These are phyloP conservation scores for Perca flavescens DNA, from an alignment of 2,113 vertebrate genomes.

Conservation along the genomic window DNA sequence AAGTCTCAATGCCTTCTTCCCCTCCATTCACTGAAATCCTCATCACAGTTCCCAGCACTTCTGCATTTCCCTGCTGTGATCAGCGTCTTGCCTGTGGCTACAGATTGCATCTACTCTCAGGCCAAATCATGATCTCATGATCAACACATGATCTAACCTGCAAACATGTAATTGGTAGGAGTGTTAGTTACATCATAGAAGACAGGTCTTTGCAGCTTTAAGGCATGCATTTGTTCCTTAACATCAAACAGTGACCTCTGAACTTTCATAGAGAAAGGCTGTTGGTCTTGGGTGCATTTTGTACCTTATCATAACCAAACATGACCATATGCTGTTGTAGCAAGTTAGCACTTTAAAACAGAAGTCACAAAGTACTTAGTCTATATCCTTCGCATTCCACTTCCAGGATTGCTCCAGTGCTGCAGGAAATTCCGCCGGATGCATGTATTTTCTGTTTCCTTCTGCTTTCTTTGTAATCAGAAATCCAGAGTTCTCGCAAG, in stretches of 20 bases:
- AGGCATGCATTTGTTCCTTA: not conserved
- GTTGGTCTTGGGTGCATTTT: not conserved
- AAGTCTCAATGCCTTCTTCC: not conserved
- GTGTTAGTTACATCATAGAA: not conserved
- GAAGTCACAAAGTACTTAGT: too few species aligned
- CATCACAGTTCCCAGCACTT: not conserved
- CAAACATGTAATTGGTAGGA: not conserved
- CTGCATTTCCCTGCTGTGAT: not conserved
- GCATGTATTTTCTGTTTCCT: too few species aligned
- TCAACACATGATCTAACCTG: conserved; percentile 32
- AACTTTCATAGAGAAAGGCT: not conserved
- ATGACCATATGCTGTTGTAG: not conserved
- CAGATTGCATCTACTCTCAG: conserved; percentile 25
- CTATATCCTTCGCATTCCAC: too few species aligned
- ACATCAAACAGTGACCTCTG: conserved; percentile 17
- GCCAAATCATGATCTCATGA: conserved; percentile 1
- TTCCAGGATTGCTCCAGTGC: too few species aligned
- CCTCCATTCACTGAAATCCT: conserved; percentile 12
- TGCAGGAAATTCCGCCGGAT: too few species aligned
- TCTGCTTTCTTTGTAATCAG: too few species aligned
- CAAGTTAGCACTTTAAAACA: not conserved
- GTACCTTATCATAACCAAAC: too few species aligned
- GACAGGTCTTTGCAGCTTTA: not conserved
- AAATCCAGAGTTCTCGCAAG: too few species aligned
- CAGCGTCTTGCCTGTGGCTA: conserved; percentile 20